Base-by-base conservation (phyloP, 1,140 invertebrate species). In the Bombus impatiens region DNA sequence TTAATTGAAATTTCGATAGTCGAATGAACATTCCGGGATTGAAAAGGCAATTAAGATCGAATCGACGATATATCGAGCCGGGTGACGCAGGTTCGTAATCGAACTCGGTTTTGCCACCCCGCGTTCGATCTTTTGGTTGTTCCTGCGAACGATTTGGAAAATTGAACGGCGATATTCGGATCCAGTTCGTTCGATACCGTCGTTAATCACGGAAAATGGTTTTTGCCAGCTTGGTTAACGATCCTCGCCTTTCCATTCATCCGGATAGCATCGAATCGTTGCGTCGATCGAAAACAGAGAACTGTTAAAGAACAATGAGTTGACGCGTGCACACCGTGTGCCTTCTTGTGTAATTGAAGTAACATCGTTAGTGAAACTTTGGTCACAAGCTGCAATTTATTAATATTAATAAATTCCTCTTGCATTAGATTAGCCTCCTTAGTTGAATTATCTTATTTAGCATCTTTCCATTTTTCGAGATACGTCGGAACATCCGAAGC, bases 1-100 rank as follows among this genome's bases (percentile, higher is more conserved):
- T 84, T 84, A 84, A 84, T 84, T 84, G 83, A 84, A 84, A 80
- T 84, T 84, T 84, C 83, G 83, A 79, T 71, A 80, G 77, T 62
- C 77, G 77, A 80, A 79, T 72, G 67, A 80, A 80, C 77, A 78
- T 84, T 79, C 15, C 53, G 37, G 80, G 40, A 82, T 78, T 71
- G 85, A 89, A 83, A 76, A 80, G 37, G 76, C 70, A 89, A 89
- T 86, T 83, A 35, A 82, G 70, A 80, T 89, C 59, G 81, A 75
- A 79, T 57, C 62, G 68, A 25, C 78, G 84, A 86, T 89, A 88
- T 83, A 75, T 89, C 84, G 88, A 40, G 28, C 32, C 28, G 28
- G 6, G 65, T 71, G 76, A 86, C 53, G 70, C 65, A 40, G 62
- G 12, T 68, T 78, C 18, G 68, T 62, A 82, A 86, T 79, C 75